Conservation (phyloP, 2,797 vertebrate species). For the Delichon dasypus region DNA sequence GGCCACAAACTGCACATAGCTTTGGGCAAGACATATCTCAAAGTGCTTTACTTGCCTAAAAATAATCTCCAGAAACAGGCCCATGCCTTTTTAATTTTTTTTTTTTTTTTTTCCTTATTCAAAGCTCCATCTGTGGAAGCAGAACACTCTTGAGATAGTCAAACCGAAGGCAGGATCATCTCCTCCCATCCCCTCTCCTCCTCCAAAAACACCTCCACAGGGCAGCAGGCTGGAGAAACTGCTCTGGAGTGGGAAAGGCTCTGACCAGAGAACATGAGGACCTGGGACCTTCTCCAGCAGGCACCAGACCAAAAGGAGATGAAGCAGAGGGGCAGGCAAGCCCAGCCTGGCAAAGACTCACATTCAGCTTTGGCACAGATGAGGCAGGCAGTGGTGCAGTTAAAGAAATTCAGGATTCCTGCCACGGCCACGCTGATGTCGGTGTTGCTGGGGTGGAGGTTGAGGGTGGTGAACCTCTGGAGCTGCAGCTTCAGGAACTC, state of each 20-base stretch:
- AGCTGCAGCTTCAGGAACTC: slow-evolving; percentile 95
- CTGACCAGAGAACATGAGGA: not conserved
- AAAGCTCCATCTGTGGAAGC: slow-evolving; percentile 31
- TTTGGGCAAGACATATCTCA: slow-evolving; percentile 41
- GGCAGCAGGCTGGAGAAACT: slow-evolving; percentile 7
- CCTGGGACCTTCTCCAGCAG: not conserved
- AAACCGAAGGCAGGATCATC: slow-evolving; percentile 42
- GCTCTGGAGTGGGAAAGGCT: not conserved
- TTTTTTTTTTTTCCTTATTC: not conserved
- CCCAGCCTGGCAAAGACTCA: slow-evolving; percentile 74
- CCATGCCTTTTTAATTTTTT: not conserved
- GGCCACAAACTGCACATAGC: slow-evolving; percentile 27
- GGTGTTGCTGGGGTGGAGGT: slow-evolving; percentile 95
- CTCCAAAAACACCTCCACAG: slow-evolving; percentile 14
- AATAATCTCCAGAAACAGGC: slow-evolving; percentile 18
- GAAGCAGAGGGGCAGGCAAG: not conserved
- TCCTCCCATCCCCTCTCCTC: not conserved
- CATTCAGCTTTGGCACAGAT: slow-evolving; percentile 98
- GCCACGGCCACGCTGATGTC: slow-evolving; percentile 96
- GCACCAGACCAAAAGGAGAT: not conserved
- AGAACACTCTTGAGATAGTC: slow-evolving; percentile 52
- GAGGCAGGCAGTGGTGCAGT: slow-evolving; percentile 95
- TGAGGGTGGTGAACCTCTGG: slow-evolving; percentile 96
- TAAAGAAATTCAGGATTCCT: slow-evolving; percentile 94
- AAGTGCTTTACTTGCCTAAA: slow-evolving; percentile 39